Evolutionary conservation across 2,113 vertebrate species (phyloP).

Genomic region (Nerophis lumbriciformis): DNA sequence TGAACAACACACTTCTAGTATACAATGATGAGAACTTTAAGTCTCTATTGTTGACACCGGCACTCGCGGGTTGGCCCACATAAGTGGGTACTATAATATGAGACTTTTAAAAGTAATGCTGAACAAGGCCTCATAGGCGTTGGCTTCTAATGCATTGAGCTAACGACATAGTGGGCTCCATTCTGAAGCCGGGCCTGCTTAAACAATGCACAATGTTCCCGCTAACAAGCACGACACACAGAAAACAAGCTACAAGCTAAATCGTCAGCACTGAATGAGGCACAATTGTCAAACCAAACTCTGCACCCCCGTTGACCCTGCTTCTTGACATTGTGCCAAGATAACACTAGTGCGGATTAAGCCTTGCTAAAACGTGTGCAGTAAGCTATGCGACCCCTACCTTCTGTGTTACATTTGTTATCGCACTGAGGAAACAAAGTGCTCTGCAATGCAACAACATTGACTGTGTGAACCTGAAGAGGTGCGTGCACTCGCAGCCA

Average conservation of each 20-base stretch:
- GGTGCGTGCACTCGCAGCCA: background rate
- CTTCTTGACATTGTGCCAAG: slow-evolving; percentile 16
- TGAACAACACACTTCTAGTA: too few relatives aligned
- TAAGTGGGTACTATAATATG: too few relatives aligned
- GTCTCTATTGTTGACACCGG: too few relatives aligned
- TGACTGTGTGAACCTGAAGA: slow-evolving; percentile 4
- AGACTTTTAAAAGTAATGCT: background rate
- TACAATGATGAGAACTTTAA: too few relatives aligned
- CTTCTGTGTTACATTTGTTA: slow-evolving; percentile 1
- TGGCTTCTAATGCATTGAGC: slow-evolving; percentile 23
- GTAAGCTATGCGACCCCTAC: background rate
- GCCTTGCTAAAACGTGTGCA: background rate
- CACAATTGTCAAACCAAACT: slow-evolving; percentile 29
- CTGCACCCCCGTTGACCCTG: slow-evolving; percentile 1
- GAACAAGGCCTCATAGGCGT: slow-evolving; percentile 19
- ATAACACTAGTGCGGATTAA: slow-evolving; percentile 1
- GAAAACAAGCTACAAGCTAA: slow-evolving; percentile 39
- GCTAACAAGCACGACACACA: slow-evolving; percentile 30
- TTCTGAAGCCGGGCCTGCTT: slow-evolving; percentile 32
- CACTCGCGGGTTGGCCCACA: too few relatives aligned
- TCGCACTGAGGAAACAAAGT: too few relatives aligned
- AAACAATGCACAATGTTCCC: slow-evolving; percentile 51
- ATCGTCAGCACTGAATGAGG: slow-evolving; percentile 23
- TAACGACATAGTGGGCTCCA: slow-evolving; percentile 17
- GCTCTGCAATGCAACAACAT: too few relatives aligned